phyloP scores from a whole-genome alignment of 2,888 invertebrate genomes.

The Phragmatobia fuliginosa region DNA sequence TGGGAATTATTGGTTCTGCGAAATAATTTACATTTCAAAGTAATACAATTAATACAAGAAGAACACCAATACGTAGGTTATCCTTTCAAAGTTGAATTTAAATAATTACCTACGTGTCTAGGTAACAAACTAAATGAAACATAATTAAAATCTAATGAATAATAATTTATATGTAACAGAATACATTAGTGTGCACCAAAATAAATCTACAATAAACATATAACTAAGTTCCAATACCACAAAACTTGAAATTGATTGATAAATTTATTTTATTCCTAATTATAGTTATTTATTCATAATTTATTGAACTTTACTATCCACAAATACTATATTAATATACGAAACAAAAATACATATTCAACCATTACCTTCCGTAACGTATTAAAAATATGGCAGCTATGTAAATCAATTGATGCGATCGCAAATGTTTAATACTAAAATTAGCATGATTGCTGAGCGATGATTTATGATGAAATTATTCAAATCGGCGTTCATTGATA shows the following conservation, averaged over 20 bases:
- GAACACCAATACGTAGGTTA: background rate
- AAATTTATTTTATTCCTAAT: background rate
- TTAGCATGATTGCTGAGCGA: constrained; percentile 63
- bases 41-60: background rate
- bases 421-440: constrained; percentile 59
- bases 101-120: background rate
- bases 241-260: background rate
- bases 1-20: background rate
- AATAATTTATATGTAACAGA: background rate
- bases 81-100: background rate
- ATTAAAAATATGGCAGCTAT: constrained; percentile 31
- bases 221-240: background rate
- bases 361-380: constrained; percentile 51
- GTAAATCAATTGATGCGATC: constrained; percentile 54
- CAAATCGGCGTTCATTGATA: constrained; percentile 70
- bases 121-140: background rate
- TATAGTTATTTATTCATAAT: background rate
- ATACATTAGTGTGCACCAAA: background rate
- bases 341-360: constrained; percentile 24
- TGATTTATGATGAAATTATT: constrained; percentile 79
- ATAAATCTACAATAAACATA: background rate
- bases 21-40: background rate
- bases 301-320: constrained; percentile 17
- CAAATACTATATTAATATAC: constrained; percentile 16
- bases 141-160: background rate